A percentile compares a stretch with the other conserved stretches of the same genome.
phyloP scores from a whole-genome alignment of 2,797 vertebrate species.

The Cirrhinus mrigala region DNA sequence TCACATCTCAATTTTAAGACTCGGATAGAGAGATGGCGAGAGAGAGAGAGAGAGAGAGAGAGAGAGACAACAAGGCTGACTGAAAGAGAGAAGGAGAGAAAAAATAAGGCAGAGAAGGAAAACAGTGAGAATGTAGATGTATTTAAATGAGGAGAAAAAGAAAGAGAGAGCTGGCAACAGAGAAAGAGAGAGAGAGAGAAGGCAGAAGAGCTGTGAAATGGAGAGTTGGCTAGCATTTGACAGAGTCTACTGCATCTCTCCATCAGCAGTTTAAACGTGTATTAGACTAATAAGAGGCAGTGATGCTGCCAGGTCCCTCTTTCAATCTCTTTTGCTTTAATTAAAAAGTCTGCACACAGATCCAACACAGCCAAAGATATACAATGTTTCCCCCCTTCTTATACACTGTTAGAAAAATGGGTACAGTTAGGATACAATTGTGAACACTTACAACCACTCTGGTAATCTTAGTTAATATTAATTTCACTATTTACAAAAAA shows the following conservation, averaged over 20 bases:
- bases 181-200: slow-evolving; percentile 4
- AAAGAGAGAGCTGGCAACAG: slow-evolving; percentile 18
- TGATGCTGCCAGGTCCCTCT: slow-evolving; percentile 49
- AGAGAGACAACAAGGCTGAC: slow-evolving; percentile 26
- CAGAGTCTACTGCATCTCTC: slow-evolving; percentile 34
- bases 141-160: slow-evolving; percentile 26
- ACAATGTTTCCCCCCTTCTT: not conserved
- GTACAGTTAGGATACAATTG: not conserved
- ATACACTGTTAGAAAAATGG: not conserved
- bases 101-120: slow-evolving; percentile 2
- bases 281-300: slow-evolving; percentile 54
- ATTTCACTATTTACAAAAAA: not conserved
- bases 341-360: slow-evolving; percentile 49
- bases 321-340: slow-evolving; percentile 51
- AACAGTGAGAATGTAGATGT: slow-evolving; percentile 26
- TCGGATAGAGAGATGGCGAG: slow-evolving; percentile 8
- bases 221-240: slow-evolving; percentile 38
- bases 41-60: slow-evolving; percentile 19
- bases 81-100: slow-evolving; percentile 32
- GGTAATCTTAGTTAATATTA: not conserved
- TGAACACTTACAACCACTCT: not conserved
- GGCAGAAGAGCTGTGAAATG: slow-evolving; percentile 11
- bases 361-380: slow-evolving; percentile 31
- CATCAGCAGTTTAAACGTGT: slow-evolving; percentile 60
- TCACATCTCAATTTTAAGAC: slow-evolving; percentile 63